A percentile compares a stretch with the other conserved stretches of the same genome.
These are phyloP conservation scores for Ibidorhyncha struthersii DNA, from an alignment of 2,113 vertebrate species.

Conservation along the genomic window DNA sequence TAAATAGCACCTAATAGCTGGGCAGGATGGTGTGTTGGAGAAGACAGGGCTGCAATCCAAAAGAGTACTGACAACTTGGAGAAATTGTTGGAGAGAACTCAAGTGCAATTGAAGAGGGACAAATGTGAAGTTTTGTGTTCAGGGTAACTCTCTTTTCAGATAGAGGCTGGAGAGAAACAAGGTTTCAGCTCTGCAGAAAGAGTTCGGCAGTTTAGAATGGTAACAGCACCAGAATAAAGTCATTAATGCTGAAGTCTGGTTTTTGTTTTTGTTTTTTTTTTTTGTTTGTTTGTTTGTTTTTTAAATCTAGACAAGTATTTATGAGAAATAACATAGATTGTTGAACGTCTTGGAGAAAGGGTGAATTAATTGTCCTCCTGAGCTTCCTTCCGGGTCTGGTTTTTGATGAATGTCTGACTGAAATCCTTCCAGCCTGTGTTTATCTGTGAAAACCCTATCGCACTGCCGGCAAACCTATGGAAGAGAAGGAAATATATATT, in stretches of 20 bases:
- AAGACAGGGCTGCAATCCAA: not conserved
- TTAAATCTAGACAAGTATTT: not conserved
- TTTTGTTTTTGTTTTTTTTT: not conserved
- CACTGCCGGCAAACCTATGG: not conserved
- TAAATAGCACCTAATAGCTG: not conserved
- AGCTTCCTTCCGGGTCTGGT: not conserved
- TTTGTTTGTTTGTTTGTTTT: not conserved
- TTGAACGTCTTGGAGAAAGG: not conserved
- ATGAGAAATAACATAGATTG: rapidly evolving
- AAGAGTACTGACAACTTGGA: not conserved
- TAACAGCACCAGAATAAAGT: not conserved
- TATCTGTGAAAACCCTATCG: not conserved
- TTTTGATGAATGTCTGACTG: not conserved
- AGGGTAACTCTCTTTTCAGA: not conserved
- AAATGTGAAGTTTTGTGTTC: not conserved
- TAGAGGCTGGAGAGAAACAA: not conserved
- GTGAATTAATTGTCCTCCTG: not conserved
- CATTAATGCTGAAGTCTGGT: not conserved
- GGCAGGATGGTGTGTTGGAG: not conserved
- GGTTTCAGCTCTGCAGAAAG: not conserved
- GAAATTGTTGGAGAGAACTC: not conserved
- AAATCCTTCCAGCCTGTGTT: not conserved
- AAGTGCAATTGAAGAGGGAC: not conserved
- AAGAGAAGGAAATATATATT: not conserved
- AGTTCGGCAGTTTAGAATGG: not conserved